Percentiles rank a stretch among this genome's conserved stretches.
Conservation (phyloP, 2,797 vertebrate species). For the Labroides dimidiatus region DNA sequence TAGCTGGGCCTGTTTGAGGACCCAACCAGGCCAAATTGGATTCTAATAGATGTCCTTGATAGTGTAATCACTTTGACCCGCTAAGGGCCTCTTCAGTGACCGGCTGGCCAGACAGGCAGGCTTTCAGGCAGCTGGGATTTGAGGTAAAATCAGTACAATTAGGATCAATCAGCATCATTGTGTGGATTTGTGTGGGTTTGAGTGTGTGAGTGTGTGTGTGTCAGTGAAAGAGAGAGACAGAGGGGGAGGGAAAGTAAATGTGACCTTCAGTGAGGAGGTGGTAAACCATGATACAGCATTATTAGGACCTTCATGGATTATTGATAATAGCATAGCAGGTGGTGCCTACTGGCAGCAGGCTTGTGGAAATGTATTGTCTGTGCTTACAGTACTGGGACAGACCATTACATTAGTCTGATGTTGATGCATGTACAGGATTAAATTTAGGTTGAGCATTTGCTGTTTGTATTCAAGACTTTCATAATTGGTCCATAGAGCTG, state of each 20-base stretch:
- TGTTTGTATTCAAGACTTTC: too few species aligned
- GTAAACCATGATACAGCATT: slow-evolving; percentile 64
- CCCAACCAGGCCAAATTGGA: slow-evolving; percentile 77
- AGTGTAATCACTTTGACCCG: slow-evolving; percentile 78
- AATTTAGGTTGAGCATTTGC: too few species aligned
- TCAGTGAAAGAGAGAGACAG: not conserved
- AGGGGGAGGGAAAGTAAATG: slow-evolving; percentile 14
- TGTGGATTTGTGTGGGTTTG: slow-evolving; percentile 11
- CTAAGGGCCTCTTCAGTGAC: slow-evolving; percentile 56
- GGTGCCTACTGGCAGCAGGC: slow-evolving; percentile 47
- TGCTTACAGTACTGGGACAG: too few species aligned
- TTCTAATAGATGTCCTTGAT: slow-evolving; percentile 83
- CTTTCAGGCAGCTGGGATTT: slow-evolving; percentile 55
- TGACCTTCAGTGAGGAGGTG: slow-evolving; percentile 60
- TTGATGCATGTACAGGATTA: too few species aligned
- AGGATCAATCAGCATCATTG: slow-evolving; percentile 59
- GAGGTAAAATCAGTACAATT: slow-evolving; percentile 62
- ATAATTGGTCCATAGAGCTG: too few species aligned
- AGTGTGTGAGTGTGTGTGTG: slow-evolving; percentile 4
- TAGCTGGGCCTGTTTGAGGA: slow-evolving; percentile 69
- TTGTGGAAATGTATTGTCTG: slow-evolving; percentile 45
- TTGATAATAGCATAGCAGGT: slow-evolving; percentile 72
- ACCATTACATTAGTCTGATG: too few species aligned
- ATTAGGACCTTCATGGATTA: slow-evolving; percentile 68
- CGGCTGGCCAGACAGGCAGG: slow-evolving; percentile 13